Conservation (phyloP, 2,113 vertebrate genomes). For the Upupa epops region DNA sequence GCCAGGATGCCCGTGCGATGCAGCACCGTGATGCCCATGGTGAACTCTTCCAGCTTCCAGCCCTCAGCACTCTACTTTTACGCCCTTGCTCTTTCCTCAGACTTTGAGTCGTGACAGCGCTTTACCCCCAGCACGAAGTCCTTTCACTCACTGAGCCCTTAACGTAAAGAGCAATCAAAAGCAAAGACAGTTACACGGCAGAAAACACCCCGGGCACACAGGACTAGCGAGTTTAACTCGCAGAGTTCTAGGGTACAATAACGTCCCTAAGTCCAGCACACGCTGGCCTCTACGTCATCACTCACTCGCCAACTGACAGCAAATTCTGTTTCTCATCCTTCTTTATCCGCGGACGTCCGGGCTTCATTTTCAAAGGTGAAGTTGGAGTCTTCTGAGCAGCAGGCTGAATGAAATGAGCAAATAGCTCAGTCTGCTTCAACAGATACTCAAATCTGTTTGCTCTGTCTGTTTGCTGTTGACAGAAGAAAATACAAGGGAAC, state of each 20-base stretch:
- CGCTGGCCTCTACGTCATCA: slow-evolving; percentile 38
- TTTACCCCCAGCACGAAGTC: background rate
- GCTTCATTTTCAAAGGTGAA: slow-evolving; percentile 98
- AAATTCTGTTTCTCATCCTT: slow-evolving; percentile 98
- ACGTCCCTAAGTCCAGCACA: background rate
- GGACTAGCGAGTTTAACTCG: slow-evolving; percentile 19
- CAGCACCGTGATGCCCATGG: background rate
- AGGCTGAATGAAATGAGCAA: slow-evolving; percentile 98
- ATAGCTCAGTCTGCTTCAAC: slow-evolving; percentile 96
- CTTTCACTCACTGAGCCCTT: background rate
- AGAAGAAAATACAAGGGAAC: slow-evolving; percentile 6
- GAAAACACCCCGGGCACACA: too few relatives aligned
- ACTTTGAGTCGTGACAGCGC: background rate
- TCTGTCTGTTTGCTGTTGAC: slow-evolving; percentile 90
- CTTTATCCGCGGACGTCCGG: slow-evolving; percentile 94
- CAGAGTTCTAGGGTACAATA: too few relatives aligned
- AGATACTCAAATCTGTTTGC: slow-evolving; percentile 99
- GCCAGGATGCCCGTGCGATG: background rate
- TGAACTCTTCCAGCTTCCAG: background rate
- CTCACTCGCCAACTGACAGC: slow-evolving; percentile 95
- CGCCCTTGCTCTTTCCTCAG: background rate
- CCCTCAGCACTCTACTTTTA: background rate
- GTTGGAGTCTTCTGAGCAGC: slow-evolving; percentile 98
- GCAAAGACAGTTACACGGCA: too few relatives aligned
- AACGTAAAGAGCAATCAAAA: too few relatives aligned